Conservation (phyloP, 2,797 vertebrate species). For the Oreortyx pictus region DNA sequence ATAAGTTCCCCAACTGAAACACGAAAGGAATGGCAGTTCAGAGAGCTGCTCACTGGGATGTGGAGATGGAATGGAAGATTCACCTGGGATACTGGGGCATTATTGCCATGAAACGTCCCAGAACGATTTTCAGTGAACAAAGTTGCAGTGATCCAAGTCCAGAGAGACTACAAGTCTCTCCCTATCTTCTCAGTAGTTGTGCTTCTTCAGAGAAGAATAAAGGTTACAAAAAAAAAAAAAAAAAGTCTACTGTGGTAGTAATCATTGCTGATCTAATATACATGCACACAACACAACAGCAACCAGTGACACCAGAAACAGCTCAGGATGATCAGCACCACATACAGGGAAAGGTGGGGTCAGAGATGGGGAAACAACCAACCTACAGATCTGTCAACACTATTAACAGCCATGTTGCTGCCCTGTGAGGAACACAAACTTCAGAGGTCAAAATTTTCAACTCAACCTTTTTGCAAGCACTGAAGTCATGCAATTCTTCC, state of each 20-base stretch:
- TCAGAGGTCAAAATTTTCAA: background rate
- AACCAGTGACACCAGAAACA: background rate
- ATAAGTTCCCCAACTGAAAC: background rate
- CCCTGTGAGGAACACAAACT: rapidly evolving
- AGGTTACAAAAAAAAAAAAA: background rate
- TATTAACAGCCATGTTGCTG: background rate
- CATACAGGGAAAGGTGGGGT: background rate
- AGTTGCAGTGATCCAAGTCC: background rate
- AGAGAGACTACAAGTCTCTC: background rate
- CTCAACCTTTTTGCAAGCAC: background rate
- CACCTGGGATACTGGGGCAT: background rate
- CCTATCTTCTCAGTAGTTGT: rapidly evolving
- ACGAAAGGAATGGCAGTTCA: background rate
- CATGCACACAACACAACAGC: background rate
- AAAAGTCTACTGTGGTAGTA: background rate
- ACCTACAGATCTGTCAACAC: background rate
- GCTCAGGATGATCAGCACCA: background rate
- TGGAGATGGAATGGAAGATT: background rate
- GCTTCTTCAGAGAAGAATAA: background rate
- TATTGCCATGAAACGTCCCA: background rate
- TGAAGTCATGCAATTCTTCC: background rate
- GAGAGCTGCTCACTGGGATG: background rate
- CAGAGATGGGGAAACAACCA: background rate
- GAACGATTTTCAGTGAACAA: background rate
- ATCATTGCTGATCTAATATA: background rate